A percentile compares a stretch with the other conserved stretches of the same genome.
phyloP scores from a whole-genome alignment of 1,140 invertebrate genomes.

The Macrotrachela quadricornifera region DNA sequence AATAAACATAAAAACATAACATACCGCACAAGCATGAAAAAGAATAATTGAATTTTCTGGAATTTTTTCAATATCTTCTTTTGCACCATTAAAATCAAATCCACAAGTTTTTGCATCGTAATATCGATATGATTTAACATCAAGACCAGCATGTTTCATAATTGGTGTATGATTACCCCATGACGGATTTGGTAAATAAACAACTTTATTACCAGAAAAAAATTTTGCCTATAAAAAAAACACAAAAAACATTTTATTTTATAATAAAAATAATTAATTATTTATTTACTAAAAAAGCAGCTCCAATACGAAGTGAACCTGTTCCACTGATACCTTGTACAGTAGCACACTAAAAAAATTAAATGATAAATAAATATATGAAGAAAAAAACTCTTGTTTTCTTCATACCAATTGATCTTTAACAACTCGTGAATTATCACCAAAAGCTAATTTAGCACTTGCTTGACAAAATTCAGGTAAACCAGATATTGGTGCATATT shows the following conservation, averaged over 20 bases:
- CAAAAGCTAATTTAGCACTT: slow-evolving; percentile 66
- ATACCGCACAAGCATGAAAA: slow-evolving; percentile 77
- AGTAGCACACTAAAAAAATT: slow-evolving; percentile 42
- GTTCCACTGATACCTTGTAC: slow-evolving; percentile 85
- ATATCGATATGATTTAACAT: slow-evolving; percentile 75
- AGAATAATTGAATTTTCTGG: slow-evolving; percentile 76
- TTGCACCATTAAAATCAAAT: slow-evolving; percentile 68
- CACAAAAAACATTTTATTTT: slow-evolving; percentile 4
- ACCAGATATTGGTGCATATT: slow-evolving; percentile 82
- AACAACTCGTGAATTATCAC: slow-evolving; percentile 50
- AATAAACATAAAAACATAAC: no score
- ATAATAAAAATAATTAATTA: background rate
- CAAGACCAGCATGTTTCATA: slow-evolving; percentile 58
- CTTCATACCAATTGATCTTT: slow-evolving; percentile 49
- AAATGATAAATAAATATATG: background rate
- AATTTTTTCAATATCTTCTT: slow-evolving; percentile 83
- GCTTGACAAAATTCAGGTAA: slow-evolving; percentile 35
- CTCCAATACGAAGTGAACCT: slow-evolving; percentile 75
- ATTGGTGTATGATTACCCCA: slow-evolving; percentile 95
- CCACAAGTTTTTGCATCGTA: slow-evolving; percentile 86
- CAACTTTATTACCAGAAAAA: slow-evolving; percentile 56
- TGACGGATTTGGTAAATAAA: slow-evolving; percentile 79
- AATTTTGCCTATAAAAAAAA: slow-evolving; percentile 37
- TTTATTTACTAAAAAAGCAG: slow-evolving; percentile 53
- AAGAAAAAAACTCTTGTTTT: background rate